Base-by-base conservation (phyloP, 2,888 invertebrate species). In the Athalia cordata region DNA sequence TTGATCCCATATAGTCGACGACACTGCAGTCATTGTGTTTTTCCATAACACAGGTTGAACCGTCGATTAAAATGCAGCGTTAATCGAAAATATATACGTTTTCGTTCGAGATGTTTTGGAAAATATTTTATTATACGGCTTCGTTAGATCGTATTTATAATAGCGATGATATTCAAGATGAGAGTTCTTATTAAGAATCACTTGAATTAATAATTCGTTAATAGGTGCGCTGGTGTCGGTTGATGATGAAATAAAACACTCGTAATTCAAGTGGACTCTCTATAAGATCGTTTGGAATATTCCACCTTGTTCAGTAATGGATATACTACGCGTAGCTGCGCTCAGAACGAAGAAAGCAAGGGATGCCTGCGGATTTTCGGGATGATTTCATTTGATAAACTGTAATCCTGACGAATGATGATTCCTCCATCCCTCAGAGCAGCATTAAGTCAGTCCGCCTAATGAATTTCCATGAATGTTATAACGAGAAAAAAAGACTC, bases 381-480 rank as follows among this genome's bases (percentile, higher is more conserved):
- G n/a, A 9, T 11, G 13, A 59, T 43, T 59, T 57, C 57, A 72
- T 59, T 72, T 72, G 9, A 57, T 72, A 59, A 72, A 72, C 59
- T 29, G 72, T 7, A 59, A 59, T 55, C 4, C 52, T 52, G 57
- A 59, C 13, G 13, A 59, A 72, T 72, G 72, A 72, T 72, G 57
- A n/a, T 72, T 45, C 6, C 68, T 50, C 52, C 50, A 29, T 29
- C 2, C 29, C 29, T 2, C 1, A 29, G 2, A 29, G 29, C 29
- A 29, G 29, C 13, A 4, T 50, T 11, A 55, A 68, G 68, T 68
- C 55, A 29, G 68, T 52, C 68, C 43, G 68, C 57, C 59, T 72
- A 72, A 72, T 72, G 72, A 72, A 59, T 72, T 72, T 72, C 7
- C 13, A 72, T 72, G 72, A 72, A 59, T 72, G 4, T 72, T 59